phyloP scores from a whole-genome alignment of 2,797 vertebrate species.

The Odontamblyopus rebecca region DNA sequence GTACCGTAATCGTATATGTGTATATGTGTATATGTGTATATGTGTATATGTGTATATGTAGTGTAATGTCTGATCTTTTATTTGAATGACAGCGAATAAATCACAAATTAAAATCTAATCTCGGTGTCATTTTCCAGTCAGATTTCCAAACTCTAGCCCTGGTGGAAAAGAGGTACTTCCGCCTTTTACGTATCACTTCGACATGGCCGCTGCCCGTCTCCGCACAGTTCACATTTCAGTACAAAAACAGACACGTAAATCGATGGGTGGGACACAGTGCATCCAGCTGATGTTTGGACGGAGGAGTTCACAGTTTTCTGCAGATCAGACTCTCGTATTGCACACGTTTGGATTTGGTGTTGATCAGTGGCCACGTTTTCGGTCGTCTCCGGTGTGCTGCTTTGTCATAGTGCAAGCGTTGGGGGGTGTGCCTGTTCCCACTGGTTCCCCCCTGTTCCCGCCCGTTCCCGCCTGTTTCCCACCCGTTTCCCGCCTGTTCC shows the following conservation, averaged over 20 bases:
- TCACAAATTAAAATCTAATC: too few relatives aligned
- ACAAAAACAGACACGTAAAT: constrained; percentile 14
- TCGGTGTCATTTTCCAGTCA: not conserved
- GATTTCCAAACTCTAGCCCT: not conserved
- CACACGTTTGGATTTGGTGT: constrained; percentile 37
- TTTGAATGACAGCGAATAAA: too few relatives aligned
- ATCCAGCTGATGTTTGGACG: constrained; percentile 38
- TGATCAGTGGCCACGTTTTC: constrained; percentile 37
- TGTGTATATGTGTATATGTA: too few relatives aligned
- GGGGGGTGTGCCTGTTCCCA: constrained; percentile 18
- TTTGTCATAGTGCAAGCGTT: constrained; percentile 41
- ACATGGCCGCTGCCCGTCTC: constrained; percentile 31
- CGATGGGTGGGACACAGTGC: constrained; percentile 46
- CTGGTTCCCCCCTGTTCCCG: too few relatives aligned
- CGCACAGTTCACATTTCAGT: constrained; percentile 37
- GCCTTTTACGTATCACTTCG: constrained; percentile 15
- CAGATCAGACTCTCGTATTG: constrained; percentile 50
- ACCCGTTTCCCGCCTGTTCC: too few relatives aligned
- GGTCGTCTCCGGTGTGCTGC: constrained; percentile 29
- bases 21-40: too few relatives aligned
- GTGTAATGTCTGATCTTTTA: too few relatives aligned
- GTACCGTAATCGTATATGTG: too few relatives aligned
- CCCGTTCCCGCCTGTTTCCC: too few relatives aligned
- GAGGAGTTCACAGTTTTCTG: constrained; percentile 47
- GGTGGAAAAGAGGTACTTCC: not conserved